Base-by-base conservation (phyloP, 2,113 vertebrate genomes). In the Leptodactylus fuscus region DNA sequence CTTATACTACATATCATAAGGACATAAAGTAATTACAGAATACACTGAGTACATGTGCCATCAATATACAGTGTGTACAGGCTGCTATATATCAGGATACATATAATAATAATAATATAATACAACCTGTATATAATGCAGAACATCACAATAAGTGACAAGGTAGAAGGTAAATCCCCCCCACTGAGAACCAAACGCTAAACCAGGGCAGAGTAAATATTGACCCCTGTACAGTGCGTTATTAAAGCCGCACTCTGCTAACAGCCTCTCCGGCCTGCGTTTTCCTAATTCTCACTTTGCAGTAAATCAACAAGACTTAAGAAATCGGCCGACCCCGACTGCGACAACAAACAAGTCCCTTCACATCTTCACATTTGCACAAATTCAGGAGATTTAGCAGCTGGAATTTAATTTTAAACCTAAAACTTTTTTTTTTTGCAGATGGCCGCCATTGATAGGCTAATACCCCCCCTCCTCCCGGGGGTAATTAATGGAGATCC, bases 401-500 rank as follows among this genome's bases (percentile, higher is more conserved):
- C 36, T 18, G 48, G 29, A 32, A 76, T 76, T 62, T 74, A 34
- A 77, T 85, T 62, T 51, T 15, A n/a, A n/a, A 34, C 62, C 8
- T 15, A 18, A 78, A 85, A 85, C 44, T 41, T 53, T 65, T 65
- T 22, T 10, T 36, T 69, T 46, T 71, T 85, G 74, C 83, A 79
- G 75, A 79, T 79, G 60, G 73, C 58, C 15, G 13, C 73, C 49
- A 85, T 85, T 85, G 73, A 85, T 79, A 69, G 9, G 83, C 38
- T 67, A 85, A 78, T 77, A 34, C 1, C 24, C 79, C 22, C 60
- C 67, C 49, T 41, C 51, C 51, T 32, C n/a, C n/a, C 32, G 62
- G 53, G 38, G 22, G 51, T 83, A 83, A 83, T 76, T 75, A 85
- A 79, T 78, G 60, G 60, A 78, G 75, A 79, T 85, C 74, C 58